Percentiles rank a stretch among this genome's conserved stretches.
Conservation (phyloP, 2,888 invertebrate species). For the Reticulitermes lucifugus region DNA sequence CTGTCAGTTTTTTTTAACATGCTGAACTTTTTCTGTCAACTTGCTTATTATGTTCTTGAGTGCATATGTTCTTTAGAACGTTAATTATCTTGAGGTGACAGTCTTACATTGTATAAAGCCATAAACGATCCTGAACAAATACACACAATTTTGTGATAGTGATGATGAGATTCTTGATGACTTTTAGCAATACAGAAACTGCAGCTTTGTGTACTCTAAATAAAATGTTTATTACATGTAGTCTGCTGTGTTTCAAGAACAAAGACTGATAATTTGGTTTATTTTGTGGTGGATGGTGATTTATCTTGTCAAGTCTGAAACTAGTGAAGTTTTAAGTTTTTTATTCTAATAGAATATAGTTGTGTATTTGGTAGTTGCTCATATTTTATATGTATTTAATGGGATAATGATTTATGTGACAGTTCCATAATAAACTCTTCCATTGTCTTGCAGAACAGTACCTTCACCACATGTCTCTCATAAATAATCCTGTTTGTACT, state of each 20-base stretch:
- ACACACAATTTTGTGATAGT: background rate
- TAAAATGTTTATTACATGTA: background rate
- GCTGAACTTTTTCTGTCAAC: background rate
- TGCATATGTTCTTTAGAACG: background rate
- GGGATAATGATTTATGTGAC: background rate
- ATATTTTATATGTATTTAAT: constrained; percentile 10
- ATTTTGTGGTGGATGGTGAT: constrained; percentile 5
- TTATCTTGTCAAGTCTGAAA: background rate
- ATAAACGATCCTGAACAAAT: background rate
- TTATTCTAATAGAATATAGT: background rate
- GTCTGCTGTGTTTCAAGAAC: background rate
- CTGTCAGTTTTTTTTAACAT: background rate
- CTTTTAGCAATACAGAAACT: background rate
- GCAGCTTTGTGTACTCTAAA: background rate
- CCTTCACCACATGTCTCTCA: background rate
- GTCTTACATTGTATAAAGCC: background rate
- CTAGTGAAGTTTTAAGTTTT: constrained; percentile 8
- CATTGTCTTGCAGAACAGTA: constrained; percentile 11
- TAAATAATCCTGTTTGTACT: background rate
- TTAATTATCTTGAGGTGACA: background rate
- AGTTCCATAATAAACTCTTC: constrained; percentile 11
- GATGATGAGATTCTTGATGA: background rate
- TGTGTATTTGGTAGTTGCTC: background rate
- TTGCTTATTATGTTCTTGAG: background rate
- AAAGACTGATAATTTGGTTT: background rate